Percentiles rank a stretch among this genome's conserved stretches.
phyloP scores from a whole-genome alignment of 2,888 invertebrate species.

The Sicus ferrugineus region DNA sequence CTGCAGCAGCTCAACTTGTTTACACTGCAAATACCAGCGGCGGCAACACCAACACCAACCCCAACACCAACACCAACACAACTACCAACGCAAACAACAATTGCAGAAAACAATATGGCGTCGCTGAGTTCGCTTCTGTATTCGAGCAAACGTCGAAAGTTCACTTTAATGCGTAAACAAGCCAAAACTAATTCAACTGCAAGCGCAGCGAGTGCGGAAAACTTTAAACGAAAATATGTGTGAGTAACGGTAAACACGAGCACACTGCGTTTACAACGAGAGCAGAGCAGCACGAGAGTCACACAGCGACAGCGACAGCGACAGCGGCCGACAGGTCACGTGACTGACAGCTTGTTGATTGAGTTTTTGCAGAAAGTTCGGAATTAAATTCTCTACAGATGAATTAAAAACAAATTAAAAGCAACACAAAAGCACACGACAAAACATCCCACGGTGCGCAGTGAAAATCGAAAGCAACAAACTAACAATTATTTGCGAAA shows the following conservation, averaged over 20 bases:
- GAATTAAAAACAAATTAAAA: neutral
- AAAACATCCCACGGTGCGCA: too few relatives aligned
- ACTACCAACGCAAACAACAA: neutral
- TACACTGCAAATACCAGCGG: constrained; percentile 7
- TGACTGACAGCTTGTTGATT: constrained; percentile 32
- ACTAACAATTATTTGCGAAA: too few relatives aligned
- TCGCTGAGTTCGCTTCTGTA: neutral
- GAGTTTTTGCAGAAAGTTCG: constrained; percentile 31
- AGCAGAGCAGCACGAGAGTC: constrained; percentile 3
- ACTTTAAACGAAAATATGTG: neutral
- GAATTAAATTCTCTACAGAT: neutral
- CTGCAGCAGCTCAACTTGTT: constrained; percentile 19
- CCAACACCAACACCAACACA: neutral
- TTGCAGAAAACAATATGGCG: neutral
- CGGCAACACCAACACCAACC: neutral
- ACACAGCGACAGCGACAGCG: constrained; percentile 8
- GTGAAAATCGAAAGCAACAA: too few relatives aligned
- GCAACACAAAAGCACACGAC: too few relatives aligned
- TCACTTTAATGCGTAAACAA: constrained; percentile 14
- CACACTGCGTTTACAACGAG: constrained; percentile 1
- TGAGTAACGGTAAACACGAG: neutral
- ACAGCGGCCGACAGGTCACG: constrained; percentile 20
- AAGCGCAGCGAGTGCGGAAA: neutral
- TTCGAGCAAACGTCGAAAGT: constrained; percentile 22
- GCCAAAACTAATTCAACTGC: constrained; percentile 17